A percentile compares a stretch with the other conserved stretches of the same genome.
Evolutionary conservation across 2,113 vertebrate species (phyloP).

Genomic region (Neodon shergylaensis): DNA sequence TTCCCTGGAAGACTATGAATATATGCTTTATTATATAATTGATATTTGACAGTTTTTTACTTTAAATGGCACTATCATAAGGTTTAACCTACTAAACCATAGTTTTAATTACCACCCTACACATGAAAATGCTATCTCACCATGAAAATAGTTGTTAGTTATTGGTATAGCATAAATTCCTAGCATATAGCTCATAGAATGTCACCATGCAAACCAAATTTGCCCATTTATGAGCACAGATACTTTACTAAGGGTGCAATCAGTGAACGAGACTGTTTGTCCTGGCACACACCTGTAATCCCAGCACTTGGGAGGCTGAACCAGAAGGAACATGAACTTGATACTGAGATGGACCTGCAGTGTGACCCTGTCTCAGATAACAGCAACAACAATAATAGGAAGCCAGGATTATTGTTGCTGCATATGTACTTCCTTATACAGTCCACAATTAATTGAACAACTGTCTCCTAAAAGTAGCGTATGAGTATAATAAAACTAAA

Average conservation of each 20-base stretch:
- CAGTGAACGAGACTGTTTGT: background rate
- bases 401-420: background rate
- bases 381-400: background rate
- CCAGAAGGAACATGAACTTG: background rate
- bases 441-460: background rate
- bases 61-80: background rate
- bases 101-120: background rate
- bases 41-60: background rate
- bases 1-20: background rate
- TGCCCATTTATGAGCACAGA: background rate
- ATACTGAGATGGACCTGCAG: background rate
- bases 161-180: background rate
- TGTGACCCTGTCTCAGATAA: background rate
- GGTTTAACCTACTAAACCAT: background rate
- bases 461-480: background rate
- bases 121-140: background rate
- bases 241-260: background rate
- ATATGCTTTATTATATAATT: background rate
- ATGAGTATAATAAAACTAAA: background rate
- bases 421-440: background rate
- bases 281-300: background rate
- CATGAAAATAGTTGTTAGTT: background rate
- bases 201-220: background rate
- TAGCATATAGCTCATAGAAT: background rate
- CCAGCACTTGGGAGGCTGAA: background rate